Base-by-base conservation (phyloP, 2,113 vertebrate genomes). In the Epinephelus moara region DNA sequence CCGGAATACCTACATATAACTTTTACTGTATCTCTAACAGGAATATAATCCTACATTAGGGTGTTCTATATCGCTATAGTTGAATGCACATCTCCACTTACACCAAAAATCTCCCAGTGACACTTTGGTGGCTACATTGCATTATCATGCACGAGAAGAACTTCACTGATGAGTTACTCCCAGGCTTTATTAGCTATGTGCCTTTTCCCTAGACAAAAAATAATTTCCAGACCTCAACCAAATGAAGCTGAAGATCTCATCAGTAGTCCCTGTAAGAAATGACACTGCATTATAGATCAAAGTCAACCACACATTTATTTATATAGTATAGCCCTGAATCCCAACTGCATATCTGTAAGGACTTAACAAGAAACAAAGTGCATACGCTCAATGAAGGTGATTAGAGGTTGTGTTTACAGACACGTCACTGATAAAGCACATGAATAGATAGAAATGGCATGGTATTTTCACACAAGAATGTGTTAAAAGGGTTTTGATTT, bases 181-280 rank as follows among this genome's bases (percentile, higher is more conserved):
- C 78, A 33, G 81, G 59, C 78, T 89, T 84, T 91, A 88, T 86
- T 82, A 78, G 71, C 81, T 47, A 25, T 37, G 68, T 72, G 56
- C 55, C 73, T 70, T 79, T 82, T 80, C 78, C 80, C 64, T 21
- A 70, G 81, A 84, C 70, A 63, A 84, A 79, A 77, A 53, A 80
- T 23, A 13, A 78, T 81, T 80, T 80, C 81, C 69, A 84, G 70
- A 84, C 47, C 62, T 83, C 62, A 63, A 68, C 77, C 85, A 84
- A 84, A 90, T 83, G 86, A 90, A 85, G 90, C 75, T 42, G 76
- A 66, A 85, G 81, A 85, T 90, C 90, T 90, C 79, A 85, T 85
- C 82, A 87, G 79, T 42, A 64, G 76, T 56, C 63, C 21, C 59
- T 25, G 77, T 15, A 71, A 85, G 84, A 79, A 84, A 75, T 66